phyloP scores from a whole-genome alignment of 2,797 vertebrate genomes.

The Rhodeus uyekii region DNA sequence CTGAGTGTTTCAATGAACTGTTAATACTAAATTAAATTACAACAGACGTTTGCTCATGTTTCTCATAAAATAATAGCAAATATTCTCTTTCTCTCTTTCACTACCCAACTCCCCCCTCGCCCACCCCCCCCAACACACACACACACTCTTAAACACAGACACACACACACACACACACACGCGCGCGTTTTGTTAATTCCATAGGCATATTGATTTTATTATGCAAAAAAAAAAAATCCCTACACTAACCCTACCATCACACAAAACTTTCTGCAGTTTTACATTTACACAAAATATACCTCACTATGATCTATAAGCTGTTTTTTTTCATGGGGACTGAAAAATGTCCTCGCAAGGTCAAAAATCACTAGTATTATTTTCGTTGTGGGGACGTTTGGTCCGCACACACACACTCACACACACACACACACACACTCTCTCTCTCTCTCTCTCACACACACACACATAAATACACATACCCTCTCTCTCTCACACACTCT shows the following conservation, averaged over 20 bases:
- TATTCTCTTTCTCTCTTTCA: background rate
- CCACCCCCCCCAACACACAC: too few relatives aligned
- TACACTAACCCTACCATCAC: too few relatives aligned
- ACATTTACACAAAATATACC: background rate
- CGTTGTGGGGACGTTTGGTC: background rate
- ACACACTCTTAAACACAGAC: too few relatives aligned
- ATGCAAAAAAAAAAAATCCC: too few relatives aligned
- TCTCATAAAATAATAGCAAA: background rate
- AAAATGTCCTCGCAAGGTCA: background rate
- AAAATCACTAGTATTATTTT: background rate
- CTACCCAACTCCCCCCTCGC: too few relatives aligned
- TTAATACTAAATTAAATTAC: background rate
- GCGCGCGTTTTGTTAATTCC: too few relatives aligned
- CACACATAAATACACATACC: too few relatives aligned
- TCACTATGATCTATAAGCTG: background rate
- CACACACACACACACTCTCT: background rate
- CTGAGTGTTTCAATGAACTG: background rate
- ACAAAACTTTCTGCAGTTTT: background rate
- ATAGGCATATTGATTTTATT: too few relatives aligned
- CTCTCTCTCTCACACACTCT: background rate
- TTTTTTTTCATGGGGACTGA: background rate
- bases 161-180: too few relatives aligned
- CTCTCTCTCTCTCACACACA: too few relatives aligned
- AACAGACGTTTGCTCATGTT: too few relatives aligned
- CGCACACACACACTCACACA: background rate